Evolutionary conservation across 2,888 invertebrate genomes (phyloP).

Genomic region (Tachina grossa): DNA sequence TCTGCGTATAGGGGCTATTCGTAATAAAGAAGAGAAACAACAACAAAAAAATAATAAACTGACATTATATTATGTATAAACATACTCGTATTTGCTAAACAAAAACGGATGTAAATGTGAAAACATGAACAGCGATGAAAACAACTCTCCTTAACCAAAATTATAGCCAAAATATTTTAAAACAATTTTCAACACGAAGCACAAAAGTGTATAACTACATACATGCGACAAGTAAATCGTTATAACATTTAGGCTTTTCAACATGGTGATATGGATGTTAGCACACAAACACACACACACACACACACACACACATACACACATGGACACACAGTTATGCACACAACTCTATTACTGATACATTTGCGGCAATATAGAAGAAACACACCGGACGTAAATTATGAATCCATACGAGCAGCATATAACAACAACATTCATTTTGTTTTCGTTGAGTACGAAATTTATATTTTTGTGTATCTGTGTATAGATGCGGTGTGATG

Average conservation of each 20-base stretch:
- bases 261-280: constrained; percentile 16
- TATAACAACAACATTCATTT: constrained; percentile 60
- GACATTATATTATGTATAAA: constrained; percentile 7
- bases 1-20: no score
- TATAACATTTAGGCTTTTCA: constrained; percentile 65
- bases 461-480: neutral
- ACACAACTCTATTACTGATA: constrained; percentile 5
- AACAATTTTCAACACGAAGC: constrained; percentile 43
- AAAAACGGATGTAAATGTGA: constrained; percentile 57
- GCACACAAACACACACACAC: neutral
- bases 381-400: constrained; percentile 63
- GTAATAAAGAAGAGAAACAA: neutral
- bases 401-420: constrained; percentile 52
- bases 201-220: neutral
- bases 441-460: constrained; percentile 18
- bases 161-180: constrained; percentile 49
- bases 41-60: constrained; percentile 16
- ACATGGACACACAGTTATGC: neutral
- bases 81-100: constrained; percentile 13
- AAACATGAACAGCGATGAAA: constrained; percentile 40
- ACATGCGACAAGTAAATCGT: constrained; percentile 40
- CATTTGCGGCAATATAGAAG: constrained; percentile 18
- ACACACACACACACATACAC: neutral
- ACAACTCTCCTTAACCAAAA: constrained; percentile 53
- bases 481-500: neutral